Evolutionary conservation across 2,113 vertebrate species (phyloP).

Genomic region (Eurypyga helias): DNA sequence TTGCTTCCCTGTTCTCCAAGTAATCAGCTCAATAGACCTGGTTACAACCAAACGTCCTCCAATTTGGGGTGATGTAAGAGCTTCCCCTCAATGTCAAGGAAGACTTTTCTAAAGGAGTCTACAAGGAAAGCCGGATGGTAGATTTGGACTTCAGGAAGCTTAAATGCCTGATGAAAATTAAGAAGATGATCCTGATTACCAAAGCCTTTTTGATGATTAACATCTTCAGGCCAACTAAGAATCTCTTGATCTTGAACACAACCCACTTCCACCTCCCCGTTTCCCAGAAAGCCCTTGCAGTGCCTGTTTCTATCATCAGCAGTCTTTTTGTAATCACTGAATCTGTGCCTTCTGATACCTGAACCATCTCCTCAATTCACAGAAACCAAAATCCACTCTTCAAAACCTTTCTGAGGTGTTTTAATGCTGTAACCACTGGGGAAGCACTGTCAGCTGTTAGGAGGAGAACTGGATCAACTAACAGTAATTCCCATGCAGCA

Average conservation of each 20-base stretch:
- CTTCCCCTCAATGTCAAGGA: background rate
- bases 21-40: background rate
- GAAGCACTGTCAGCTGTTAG: background rate
- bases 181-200: background rate
- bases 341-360: background rate
- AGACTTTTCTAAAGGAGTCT: background rate
- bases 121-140: background rate
- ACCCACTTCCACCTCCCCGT: background rate
- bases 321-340: background rate
- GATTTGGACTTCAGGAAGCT: background rate
- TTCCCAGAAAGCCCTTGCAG: background rate
- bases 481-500: background rate
- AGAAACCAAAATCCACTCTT: background rate
- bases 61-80: background rate
- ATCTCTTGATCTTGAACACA: background rate
- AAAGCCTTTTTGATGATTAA: background rate
- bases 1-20: background rate
- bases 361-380: background rate
- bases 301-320: background rate
- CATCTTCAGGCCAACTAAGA: background rate
- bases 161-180: background rate
- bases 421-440: background rate
- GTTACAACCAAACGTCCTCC: background rate
- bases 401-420: background rate
- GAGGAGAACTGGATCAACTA: background rate